These are phyloP conservation scores for Agonopterix arenella DNA, from an alignment of 2,888 invertebrate genomes.

Conservation along the genomic window DNA sequence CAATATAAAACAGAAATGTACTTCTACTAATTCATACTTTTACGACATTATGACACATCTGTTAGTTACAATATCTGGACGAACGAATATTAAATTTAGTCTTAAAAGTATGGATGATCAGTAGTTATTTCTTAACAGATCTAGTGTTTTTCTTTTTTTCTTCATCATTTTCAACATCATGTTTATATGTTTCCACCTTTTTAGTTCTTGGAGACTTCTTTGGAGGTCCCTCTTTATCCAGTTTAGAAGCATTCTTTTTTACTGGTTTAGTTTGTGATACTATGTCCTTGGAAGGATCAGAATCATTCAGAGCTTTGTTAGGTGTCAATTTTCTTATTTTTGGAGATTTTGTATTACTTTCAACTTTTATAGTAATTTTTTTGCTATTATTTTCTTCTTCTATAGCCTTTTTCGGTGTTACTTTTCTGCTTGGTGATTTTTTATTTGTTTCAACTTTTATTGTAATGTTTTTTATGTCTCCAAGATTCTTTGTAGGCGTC, in stretches of 20 bases:
- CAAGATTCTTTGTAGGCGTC: conserved; percentile 6
- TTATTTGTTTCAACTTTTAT: not conserved
- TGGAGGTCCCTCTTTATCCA: not conserved
- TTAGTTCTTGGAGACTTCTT: conserved; percentile 2
- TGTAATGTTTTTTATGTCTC: not conserved
- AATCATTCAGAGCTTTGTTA: no score
- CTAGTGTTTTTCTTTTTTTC: not conserved
- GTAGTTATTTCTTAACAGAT: not conserved
- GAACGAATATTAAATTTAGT: no score
- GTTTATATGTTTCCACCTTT: not conserved
- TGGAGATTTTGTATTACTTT: no score
- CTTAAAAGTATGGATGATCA: no score
- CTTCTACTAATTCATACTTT: no score
- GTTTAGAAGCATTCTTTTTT: not conserved
- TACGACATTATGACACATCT: no score
- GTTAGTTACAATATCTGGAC: no score
- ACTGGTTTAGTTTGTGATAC: not conserved
- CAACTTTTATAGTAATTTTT: no score
- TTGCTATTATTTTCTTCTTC: no score
- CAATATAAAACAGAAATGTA: no score
- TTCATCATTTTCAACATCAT: not conserved
- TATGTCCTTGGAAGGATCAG: no score
- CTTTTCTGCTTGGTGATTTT: not conserved
- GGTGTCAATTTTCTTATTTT: no score
- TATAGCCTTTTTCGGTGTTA: not conserved